Base-by-base conservation (phyloP, 2,797 vertebrate genomes). In the Hapalemur alaotrensis region DNA sequence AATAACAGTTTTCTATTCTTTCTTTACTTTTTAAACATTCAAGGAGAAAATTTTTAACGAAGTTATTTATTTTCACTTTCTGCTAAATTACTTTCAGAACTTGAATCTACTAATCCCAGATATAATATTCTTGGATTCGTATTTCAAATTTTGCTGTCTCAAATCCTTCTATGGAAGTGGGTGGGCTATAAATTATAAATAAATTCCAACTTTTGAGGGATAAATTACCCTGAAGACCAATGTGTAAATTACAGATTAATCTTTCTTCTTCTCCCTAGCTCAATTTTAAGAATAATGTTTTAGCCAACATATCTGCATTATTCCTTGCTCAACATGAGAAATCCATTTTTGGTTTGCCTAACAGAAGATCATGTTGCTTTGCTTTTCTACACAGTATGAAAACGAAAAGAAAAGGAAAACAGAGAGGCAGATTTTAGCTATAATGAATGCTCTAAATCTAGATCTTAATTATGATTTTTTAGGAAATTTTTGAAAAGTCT, bases 201-300 rank as follows among this genome's bases (percentile, higher is more conserved):
- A 96, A 97, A 96, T 91, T 81, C 95, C 46, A 81, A 86, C 87
- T 87, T 97, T 82, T 92, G 85, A 95, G 94, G 89, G 83, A 90
- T 90, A 90, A 90, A 92, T 97, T 97, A 89, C 89, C 67, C 95
- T 75, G 14, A 92, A 93, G 87, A 79, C 83, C 28, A n/a, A 70
- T 54, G 97, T 96, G 93, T 92, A 95, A 97, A 96, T 96, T 98
- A 93, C 28, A 92, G 86, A 81, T 94, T 96, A 79, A 93, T 97
- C 91, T 88, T 96, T 54, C 82, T 46, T 85, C 89, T 89, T 94
- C 54, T 90, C 20, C 25, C 70, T 25, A 43, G 70, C 50, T 93
- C 30, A 81, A 5, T 94, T 95, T 91, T 89, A 92, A 69, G 84
- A 92, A 65, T 87, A 48, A 80, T 46, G 69, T 95, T 91, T 61